Percentiles rank a stretch among this genome's conserved stretches.
phyloP scores from a whole-genome alignment of 2,888 invertebrate genomes.

The Atherix ibis region DNA sequence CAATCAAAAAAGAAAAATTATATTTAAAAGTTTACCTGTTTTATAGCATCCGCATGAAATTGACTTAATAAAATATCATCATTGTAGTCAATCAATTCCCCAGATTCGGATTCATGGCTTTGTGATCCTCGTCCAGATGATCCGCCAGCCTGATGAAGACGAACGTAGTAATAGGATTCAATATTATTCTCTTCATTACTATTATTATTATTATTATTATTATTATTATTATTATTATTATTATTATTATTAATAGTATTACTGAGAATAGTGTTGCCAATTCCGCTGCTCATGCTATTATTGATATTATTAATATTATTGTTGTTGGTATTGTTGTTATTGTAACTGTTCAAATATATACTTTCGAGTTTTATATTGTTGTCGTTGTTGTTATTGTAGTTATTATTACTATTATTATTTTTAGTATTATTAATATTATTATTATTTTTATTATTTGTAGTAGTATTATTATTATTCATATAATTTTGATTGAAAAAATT shows the following conservation, averaged over 20 bases:
- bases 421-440: too few species aligned
- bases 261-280: too few species aligned
- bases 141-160: conserved; percentile 4
- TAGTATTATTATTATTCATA: neutral
- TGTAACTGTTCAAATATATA: too few species aligned
- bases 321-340: neutral
- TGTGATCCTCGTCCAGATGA: conserved; percentile 16
- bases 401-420: too few species aligned
- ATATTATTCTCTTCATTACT: conserved; percentile 2
- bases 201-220: conserved; percentile 1
- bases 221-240: conserved; percentile 1
- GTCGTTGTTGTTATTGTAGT: neutral
- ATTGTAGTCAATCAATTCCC: conserved; percentile 41
- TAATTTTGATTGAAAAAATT: conserved; percentile 1
- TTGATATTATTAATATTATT: neutral
- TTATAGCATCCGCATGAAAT: conserved; percentile 61
- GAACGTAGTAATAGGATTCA: neutral
- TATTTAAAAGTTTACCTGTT: conserved; percentile 42
- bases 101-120: conserved; percentile 25
- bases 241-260: too few species aligned
- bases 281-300: too few species aligned
- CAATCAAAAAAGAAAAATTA: too few species aligned
- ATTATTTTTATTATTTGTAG: neutral
- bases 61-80: conserved; percentile 49
- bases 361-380: too few species aligned